Conservation (phyloP, 2,888 invertebrate genomes). For the Leistus spinibarbis region DNA sequence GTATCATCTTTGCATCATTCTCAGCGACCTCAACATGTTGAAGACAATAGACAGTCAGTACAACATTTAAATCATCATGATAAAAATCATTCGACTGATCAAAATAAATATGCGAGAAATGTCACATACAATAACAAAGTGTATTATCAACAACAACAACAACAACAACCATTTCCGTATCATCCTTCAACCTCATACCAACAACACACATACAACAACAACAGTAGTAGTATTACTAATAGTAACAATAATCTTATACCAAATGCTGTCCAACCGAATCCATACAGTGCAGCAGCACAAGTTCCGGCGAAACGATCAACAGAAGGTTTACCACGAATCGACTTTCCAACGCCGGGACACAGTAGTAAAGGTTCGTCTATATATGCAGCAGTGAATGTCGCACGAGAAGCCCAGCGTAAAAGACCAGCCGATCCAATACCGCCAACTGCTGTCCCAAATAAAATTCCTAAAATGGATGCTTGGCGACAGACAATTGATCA, state of each 20-base stretch:
- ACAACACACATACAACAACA: constrained; percentile 11
- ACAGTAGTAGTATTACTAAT: not conserved
- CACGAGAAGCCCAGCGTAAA: constrained; percentile 49
- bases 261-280: constrained; percentile 15
- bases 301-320: constrained; percentile 41
- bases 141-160: constrained; percentile 36
- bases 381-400: constrained; percentile 40
- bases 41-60: constrained; percentile 32
- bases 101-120: constrained; percentile 26
- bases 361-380: constrained; percentile 42
- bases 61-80: constrained; percentile 29
- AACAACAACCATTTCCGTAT: constrained; percentile 25
- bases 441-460: constrained; percentile 49
- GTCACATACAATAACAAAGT: constrained; percentile 39
- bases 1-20: constrained; percentile 52
- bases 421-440: constrained; percentile 53
- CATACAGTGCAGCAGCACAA: constrained; percentile 30
- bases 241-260: not conserved
- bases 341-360: constrained; percentile 46
- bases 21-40: constrained; percentile 32
- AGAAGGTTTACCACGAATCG: constrained; percentile 48
- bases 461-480: constrained; percentile 60
- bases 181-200: constrained; percentile 21
- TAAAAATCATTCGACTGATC: constrained; percentile 37
- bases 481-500: constrained; percentile 63